Percentiles rank a stretch among this genome's conserved stretches.
phyloP scores from a whole-genome alignment of 2,888 invertebrate species.

The Ophraella communa region DNA sequence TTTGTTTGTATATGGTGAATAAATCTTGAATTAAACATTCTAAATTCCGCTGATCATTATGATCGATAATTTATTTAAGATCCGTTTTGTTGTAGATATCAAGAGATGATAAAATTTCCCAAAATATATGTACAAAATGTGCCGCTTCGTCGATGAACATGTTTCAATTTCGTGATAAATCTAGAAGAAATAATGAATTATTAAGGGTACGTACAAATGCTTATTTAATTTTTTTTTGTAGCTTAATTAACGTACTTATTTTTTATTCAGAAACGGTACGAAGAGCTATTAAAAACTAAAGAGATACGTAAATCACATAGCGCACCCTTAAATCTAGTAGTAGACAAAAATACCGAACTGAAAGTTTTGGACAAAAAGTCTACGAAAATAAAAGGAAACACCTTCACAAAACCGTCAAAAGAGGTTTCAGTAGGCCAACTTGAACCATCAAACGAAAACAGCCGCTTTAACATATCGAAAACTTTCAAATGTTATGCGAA shows the following conservation, averaged over 20 bases:
- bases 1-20: too few relatives aligned
- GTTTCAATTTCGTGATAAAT: constrained; percentile 42
- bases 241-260: too few relatives aligned
- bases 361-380: too few relatives aligned
- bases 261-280: constrained; percentile 32
- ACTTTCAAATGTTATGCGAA: neutral
- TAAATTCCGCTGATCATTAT: too few relatives aligned
- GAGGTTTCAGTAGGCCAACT: too few relatives aligned
- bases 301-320: constrained; percentile 16
- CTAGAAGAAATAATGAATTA: constrained; percentile 38
- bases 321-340: neutral
- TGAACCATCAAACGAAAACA: too few relatives aligned
- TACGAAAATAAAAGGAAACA: too few relatives aligned
- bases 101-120: constrained; percentile 37
- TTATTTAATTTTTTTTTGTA: neutral
- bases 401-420: too few relatives aligned
- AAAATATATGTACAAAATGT: constrained; percentile 44
- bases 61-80: neutral
- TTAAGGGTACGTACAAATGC: constrained; percentile 39
- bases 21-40: too few relatives aligned
- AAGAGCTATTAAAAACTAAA: constrained; percentile 22
- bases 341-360: too few relatives aligned
- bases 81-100: constrained; percentile 41
- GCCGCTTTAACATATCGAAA: too few relatives aligned
- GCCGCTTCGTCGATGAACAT: constrained; percentile 39